Base-by-base conservation (phyloP, 2,888 invertebrate genomes). In the Apodemia hepburni region DNA sequence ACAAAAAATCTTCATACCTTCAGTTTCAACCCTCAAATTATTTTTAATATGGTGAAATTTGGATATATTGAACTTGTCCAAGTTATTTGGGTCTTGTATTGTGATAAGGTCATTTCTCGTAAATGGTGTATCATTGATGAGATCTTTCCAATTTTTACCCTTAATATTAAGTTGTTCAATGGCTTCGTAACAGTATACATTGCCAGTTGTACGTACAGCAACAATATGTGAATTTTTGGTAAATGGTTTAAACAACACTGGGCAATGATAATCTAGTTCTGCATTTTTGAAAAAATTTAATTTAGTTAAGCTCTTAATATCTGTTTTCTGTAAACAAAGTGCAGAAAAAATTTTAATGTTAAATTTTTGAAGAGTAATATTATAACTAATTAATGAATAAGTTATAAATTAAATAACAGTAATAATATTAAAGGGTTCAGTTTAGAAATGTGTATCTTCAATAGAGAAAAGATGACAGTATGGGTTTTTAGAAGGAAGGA, bases 131-230 rank as follows among this genome's bases (percentile, higher is more conserved):
- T 99, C 99, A 69, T 94, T 96, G 12, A 99, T 91, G 47, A 99
- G 93, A 88, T 99, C 99, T 77, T 96, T 97, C 95, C 97, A 98
- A 78, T 98, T 98, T 73, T 96, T 96, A 1, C 96, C 94, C 85
- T 99, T 99, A 61, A 99, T 95, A 80, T 99, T 99, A 49, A 99
- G 92, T 76, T 98, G 97, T 73, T 99, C 98, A 51, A 99, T 94
- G 0, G 99, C 98, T 93, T 99, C 99, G 90, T 95, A 94, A 0
- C 96, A 96, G 83, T 95, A 99, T 0, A 99, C 98, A 93, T 99
- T 99, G 33, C 99, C 99, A 9, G 98, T 98, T 0, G 95, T 95
- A 62, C 93, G 94, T 66, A 99, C 94, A 0, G 97, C 97, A 27
- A 98, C 97, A 81, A 99, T 97, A 76, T 98, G 97, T 0, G 98